Base-by-base conservation (phyloP, 2,113 vertebrate genomes). In the Tetraodon nigroviridis region DNA sequence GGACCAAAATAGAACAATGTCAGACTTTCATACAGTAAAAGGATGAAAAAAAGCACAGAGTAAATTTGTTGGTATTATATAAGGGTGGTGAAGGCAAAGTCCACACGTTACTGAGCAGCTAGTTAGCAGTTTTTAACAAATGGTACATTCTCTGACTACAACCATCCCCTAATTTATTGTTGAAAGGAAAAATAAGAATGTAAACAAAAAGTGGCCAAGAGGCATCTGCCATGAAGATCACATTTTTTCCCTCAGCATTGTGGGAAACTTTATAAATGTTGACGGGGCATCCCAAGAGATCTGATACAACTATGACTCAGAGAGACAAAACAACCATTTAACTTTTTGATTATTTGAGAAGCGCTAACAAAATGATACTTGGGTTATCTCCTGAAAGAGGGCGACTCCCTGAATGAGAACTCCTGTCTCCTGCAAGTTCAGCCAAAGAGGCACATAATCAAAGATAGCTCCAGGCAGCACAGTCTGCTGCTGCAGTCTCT, bases 351-450 rank as follows among this genome's bases (percentile, higher is more conserved):
- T 45, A 15, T 27, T 64, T 64, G 55, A 61, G 51, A 61, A 50
- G 40, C 44, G 45, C 20, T 29, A 45, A 41, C 12, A 61, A 32
- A 71, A 67, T 37, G 40, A 64, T 44, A 57, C 78, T 64, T 55
- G 32, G 22, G 18, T 57, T 29, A 8, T 66, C 51, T 56, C 61
- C 52, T 52, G 59, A 69, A 69, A 75, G 51, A 74, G 61, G 59
- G 58, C 63, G 24, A 47, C 61, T 71, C 67, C 55, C 61, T 86
- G 74, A 86, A 82, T 82, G 75, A 82, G 56, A 73, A 65, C 60
- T 70, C 69, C 73, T 80, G 81, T 88, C 76, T 81, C 61, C 73
- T 57, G 47, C 65, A 82, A 83, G 81, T 85, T 78, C 81, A 84
- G 58, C 68, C n/a, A 29, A 55, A 74, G 72, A 78, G 73, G 78